Base-by-base conservation (phyloP, 2,113 vertebrate genomes). In the Pelodiscus sinensis region DNA sequence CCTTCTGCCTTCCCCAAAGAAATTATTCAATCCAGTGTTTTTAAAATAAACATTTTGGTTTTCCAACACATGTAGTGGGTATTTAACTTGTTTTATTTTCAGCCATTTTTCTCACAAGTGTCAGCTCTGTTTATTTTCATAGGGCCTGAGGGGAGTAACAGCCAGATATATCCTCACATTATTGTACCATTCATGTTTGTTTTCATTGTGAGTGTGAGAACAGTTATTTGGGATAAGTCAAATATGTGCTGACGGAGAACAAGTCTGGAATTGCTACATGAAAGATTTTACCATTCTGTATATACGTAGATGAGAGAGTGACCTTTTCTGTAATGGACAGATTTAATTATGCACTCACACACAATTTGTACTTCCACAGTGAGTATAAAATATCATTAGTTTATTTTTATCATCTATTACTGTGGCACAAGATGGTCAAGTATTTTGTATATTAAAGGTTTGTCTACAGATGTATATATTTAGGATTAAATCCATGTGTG, bases 51-150 rank as follows among this genome's bases (percentile, higher is more conserved):
- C 90, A 97, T 95, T 97, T 93, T 93, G 92, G 21, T 96, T 96
- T 94, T 92, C 92, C 79, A 81, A 52, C 54, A 21, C 92, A 82
- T 75, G 54, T 57, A 71, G 16, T 89, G 95, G 84, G 51, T 57
- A 25, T 85, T 95, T 90, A 88, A 91, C 85, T 81, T 93, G 89
- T 96, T 95, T 94, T 90, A 93, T 94, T 97, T 95, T 95, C 96
- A 96, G 93, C 94, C 82, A 3, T 97, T 97, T 94, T 97, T 97
- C 96, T 98, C 93, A 86, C 92, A 95, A 44, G 94, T 86, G 93
- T 96, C 93, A 82, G 96, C 96, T 88, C 77, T 97, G 96, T 94
- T 97, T 98, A 93, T 98, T 98, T 98, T 98, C 91, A 91, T 92
- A 95, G 94, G 2, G 86, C 82, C 85, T 95, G 84, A 93, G 96